phyloP scores from a whole-genome alignment of 1,140 invertebrate genomes.

The Drosophila takahashii region DNA sequence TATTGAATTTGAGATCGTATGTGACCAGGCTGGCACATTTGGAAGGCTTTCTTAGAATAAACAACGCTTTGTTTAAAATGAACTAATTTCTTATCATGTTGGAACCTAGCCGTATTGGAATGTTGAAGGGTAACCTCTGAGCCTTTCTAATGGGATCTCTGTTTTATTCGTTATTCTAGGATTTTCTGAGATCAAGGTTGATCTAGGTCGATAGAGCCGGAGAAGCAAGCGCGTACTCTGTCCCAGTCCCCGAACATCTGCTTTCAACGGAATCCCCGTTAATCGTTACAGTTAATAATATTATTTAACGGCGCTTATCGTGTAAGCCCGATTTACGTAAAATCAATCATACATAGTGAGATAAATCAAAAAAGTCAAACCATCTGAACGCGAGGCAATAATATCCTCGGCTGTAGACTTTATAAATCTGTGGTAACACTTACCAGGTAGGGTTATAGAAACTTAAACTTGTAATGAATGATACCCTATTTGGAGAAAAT shows the following conservation, averaged over 20 bases:
- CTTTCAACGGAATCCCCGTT: not conserved
- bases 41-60: no score
- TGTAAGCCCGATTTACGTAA: not conserved
- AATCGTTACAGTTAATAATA: constrained; percentile 4
- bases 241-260: not conserved
- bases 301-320: constrained; percentile 4
- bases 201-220: no score
- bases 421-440: not conserved
- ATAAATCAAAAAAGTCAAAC: not conserved
- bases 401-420: not conserved
- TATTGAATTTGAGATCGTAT: no score
- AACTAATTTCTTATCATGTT: no score
- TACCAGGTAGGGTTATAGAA: not conserved
- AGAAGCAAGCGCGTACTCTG: no score
- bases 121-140: no score
- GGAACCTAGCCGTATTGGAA: no score
- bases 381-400: not conserved
- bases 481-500: not conserved
- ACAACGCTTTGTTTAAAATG: no score
- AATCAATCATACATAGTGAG: constrained; percentile 2
- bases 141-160: no score
- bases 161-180: no score
- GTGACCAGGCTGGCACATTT: no score
- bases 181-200: no score
- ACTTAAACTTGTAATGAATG: not conserved